Evolutionary conservation across 2,888 invertebrate genomes (phyloP).

Genomic region (Matsumyia berberina): DNA sequence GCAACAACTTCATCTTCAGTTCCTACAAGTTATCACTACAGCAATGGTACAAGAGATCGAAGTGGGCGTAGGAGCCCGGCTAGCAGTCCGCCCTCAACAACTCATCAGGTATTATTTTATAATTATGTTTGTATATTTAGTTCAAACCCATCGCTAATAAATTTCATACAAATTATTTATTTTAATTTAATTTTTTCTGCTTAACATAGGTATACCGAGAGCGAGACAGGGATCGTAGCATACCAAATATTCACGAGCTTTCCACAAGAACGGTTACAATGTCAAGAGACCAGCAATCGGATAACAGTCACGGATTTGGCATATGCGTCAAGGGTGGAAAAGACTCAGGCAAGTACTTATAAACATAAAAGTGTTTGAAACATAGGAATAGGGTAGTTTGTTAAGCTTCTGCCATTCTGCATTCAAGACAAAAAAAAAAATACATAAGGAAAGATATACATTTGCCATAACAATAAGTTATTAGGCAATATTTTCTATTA

Average conservation of each 20-base stretch:
- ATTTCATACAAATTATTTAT: background rate
- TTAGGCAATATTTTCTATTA: background rate
- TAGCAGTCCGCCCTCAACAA: conserved; percentile 91
- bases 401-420: too few species aligned
- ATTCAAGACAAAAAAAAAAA: background rate
- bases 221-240: conserved; percentile 86
- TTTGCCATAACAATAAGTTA: background rate
- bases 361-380: too few species aligned
- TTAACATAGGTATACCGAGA: conserved; percentile 87
- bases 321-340: conserved; percentile 96
- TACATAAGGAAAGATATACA: too few species aligned
- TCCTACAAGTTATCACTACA: conserved; percentile 85
- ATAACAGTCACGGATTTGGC: conserved; percentile 93
- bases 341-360: conserved; percentile 92
- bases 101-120: conserved; percentile 87
- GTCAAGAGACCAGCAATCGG: conserved; percentile 91
- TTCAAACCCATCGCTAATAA: background rate
- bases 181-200: conserved; percentile 14
- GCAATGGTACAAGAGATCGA: conserved; percentile 83
- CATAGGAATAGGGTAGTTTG: too few species aligned
- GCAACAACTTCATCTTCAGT: conserved; percentile 85
- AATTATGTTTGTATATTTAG: background rate
- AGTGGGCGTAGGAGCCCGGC: conserved; percentile 87
- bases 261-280: conserved; percentile 93
- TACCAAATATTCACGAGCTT: conserved; percentile 89